Conservation (phyloP, 1,140 invertebrate species). For the Odontomachus brunneus region DNA sequence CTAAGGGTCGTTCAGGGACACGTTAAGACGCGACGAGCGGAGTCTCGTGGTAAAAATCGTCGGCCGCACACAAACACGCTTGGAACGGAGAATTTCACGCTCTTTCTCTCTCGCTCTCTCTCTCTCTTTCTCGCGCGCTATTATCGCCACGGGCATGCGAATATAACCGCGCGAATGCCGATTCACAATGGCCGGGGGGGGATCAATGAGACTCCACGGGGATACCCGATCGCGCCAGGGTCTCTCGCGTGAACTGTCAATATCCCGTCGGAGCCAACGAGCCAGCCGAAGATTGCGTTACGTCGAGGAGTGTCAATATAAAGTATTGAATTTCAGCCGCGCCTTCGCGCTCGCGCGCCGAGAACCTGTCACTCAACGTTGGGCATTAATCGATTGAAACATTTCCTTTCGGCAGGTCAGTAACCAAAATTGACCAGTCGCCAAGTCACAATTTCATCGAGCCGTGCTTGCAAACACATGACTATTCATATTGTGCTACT, state of each 20-base stretch:
- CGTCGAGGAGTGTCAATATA: slow-evolving; percentile 42
- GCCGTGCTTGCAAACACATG: no score
- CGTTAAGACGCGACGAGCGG: background rate
- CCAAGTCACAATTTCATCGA: no score
- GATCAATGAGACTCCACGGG: slow-evolving; percentile 32
- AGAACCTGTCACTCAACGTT: slow-evolving; percentile 46
- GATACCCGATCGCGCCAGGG: slow-evolving; percentile 9
- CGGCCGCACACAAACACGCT: no score
- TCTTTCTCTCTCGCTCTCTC: no score
- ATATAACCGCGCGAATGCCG: slow-evolving; percentile 25
- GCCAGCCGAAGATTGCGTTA: slow-evolving; percentile 53
- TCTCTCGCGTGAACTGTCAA: slow-evolving; percentile 49
- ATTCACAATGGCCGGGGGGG: slow-evolving; percentile 34
- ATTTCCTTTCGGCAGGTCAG: no score
- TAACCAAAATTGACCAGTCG: no score
- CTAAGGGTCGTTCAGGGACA: background rate
- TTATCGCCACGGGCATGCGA: slow-evolving; percentile 35
- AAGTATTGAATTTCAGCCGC: slow-evolving; percentile 57
- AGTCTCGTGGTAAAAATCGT: slow-evolving; percentile 21
- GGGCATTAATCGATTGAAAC: no score
- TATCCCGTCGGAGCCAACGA: slow-evolving; percentile 48
- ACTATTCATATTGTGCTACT: no score
- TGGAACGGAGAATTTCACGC: no score
- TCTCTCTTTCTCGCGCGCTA: no score
- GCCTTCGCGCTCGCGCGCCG: slow-evolving; percentile 17